Evolutionary conservation across 1,140 invertebrate species (phyloP).

Genomic region (Philotrypesis tridentata): DNA sequence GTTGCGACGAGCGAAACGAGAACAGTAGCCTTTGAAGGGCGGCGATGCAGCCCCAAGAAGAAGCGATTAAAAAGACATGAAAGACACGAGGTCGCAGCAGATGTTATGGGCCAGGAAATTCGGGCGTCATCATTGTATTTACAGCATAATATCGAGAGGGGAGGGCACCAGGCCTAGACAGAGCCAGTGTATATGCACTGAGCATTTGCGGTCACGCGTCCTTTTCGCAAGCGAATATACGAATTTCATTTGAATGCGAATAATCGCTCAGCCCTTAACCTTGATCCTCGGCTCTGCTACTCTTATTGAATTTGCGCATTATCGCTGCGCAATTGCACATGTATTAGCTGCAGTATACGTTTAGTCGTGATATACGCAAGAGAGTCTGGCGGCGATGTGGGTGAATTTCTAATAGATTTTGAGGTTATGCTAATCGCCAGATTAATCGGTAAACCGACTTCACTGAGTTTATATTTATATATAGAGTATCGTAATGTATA

Average conservation of each 20-base stretch:
- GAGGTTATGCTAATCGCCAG: background rate
- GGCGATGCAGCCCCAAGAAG: background rate
- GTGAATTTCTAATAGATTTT: background rate
- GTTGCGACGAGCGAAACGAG: background rate
- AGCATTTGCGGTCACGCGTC: constrained; percentile 1
- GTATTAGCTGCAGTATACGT: background rate
- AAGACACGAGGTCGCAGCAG: background rate
- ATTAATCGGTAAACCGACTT: background rate
- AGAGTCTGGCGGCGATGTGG: background rate
- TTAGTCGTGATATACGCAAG: too few relatives aligned
- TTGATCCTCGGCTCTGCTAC: background rate
- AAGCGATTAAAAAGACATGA: constrained; percentile 19
- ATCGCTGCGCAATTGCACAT: background rate
- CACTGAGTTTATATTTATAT: background rate
- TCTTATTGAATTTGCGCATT: constrained; percentile 25
- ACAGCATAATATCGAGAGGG: background rate
- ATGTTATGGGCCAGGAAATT: background rate
- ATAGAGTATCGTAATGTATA: background rate
- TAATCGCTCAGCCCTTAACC: background rate
- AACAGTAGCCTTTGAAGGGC: background rate
- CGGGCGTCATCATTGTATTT: background rate
- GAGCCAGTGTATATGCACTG: too few relatives aligned
- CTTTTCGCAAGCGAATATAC: background rate
- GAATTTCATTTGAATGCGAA: constrained; percentile 36
- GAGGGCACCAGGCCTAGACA: background rate